Conservation (phyloP, 2,113 vertebrate species). For the Taurulus bubalis region DNA sequence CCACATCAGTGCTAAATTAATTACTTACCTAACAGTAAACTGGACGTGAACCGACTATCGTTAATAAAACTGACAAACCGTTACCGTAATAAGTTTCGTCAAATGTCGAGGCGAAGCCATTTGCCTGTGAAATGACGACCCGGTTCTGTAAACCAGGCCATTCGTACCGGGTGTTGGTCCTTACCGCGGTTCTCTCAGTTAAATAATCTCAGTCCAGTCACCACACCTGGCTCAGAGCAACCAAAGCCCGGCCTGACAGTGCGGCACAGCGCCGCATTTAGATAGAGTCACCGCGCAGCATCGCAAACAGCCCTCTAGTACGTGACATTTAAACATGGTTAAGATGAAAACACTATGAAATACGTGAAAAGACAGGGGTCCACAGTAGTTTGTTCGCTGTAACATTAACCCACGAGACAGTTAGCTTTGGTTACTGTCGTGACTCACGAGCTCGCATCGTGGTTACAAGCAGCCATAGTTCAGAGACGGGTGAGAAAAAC, state of each 20-base stretch:
- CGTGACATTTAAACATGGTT: fast-evolving
- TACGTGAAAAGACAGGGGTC: background rate
- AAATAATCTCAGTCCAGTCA: slow-evolving; percentile 25
- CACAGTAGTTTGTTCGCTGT: background rate
- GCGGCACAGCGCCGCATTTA: slow-evolving; percentile 48
- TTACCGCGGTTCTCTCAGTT: background rate
- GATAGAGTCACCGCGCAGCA: background rate
- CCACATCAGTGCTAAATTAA: background rate
- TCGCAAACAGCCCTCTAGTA: fast-evolving
- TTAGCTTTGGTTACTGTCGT: slow-evolving; percentile 23
- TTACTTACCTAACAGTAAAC: background rate
- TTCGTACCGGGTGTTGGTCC: fast-evolving
- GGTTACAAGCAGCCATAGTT: background rate
- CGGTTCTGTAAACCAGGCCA: background rate
- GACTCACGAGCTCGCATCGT: slow-evolving; percentile 30
- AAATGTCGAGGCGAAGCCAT: background rate
- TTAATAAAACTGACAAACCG: background rate
- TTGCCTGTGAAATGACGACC: background rate
- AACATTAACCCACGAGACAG: background rate
- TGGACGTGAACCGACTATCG: background rate
- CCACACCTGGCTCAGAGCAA: slow-evolving; percentile 69
- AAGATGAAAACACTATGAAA: background rate
- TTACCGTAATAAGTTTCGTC: background rate
- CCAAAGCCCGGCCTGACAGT: slow-evolving; percentile 20
- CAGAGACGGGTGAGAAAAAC: background rate